Evolutionary conservation across 2,113 vertebrate genomes (phyloP).

Genomic region (Aythya baeri): DNA sequence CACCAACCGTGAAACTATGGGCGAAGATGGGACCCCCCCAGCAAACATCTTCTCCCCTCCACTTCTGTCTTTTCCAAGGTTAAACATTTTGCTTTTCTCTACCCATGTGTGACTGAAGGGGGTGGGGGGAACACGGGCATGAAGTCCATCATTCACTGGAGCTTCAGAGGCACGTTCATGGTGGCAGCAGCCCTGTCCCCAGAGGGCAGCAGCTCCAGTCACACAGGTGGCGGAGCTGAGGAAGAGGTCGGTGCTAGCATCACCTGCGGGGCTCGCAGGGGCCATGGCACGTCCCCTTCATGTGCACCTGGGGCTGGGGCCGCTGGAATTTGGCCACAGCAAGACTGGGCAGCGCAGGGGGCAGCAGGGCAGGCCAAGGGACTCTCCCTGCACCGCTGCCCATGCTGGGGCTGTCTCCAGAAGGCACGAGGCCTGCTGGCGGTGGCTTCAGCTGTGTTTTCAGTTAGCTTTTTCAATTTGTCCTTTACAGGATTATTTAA

Average conservation of each 20-base stretch:
- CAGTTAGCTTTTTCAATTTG: background rate
- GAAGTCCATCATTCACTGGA: background rate
- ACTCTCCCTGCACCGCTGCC: no score
- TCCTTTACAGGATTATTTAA: background rate
- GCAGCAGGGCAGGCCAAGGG: no score
- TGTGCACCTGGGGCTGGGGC: rapidly evolving
- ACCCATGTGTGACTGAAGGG: background rate
- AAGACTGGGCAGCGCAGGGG: no score
- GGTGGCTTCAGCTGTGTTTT: background rate
- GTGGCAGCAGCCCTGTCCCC: background rate
- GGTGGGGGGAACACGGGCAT: rapidly evolving
- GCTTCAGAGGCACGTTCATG: background rate
- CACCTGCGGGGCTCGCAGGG: background rate
- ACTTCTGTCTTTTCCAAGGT: background rate
- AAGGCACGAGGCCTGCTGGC: rapidly evolving
- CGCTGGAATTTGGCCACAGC: background rate
- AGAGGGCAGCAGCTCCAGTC: background rate
- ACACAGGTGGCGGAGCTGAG: background rate
- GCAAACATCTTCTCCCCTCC: background rate
- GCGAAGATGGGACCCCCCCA: background rate
- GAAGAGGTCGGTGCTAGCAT: no score
- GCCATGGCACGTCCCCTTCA: rapidly evolving
- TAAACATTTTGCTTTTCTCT: background rate
- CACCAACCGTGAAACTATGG: background rate
- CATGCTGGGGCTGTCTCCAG: no score